A percentile compares a stretch with the other conserved stretches of the same genome.
phyloP scores from a whole-genome alignment of 2,797 vertebrate species.

The Tragopan temminckii region DNA sequence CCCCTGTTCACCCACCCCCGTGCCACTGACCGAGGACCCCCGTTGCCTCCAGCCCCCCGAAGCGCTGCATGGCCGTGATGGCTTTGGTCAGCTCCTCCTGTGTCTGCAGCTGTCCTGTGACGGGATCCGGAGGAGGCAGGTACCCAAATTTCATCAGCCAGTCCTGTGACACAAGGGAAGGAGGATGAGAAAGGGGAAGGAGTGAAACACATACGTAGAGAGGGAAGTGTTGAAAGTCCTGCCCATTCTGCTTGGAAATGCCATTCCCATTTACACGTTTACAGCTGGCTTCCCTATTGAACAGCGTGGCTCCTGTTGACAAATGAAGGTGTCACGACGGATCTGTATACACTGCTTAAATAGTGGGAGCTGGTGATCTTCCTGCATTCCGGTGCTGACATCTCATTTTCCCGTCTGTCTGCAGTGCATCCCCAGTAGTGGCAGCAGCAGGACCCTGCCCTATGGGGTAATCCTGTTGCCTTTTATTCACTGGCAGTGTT shows the following conservation, averaged over 20 bases:
- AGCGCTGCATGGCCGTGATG: slow-evolving; percentile 95
- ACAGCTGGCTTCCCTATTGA: neutral
- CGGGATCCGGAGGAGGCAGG: slow-evolving; percentile 90
- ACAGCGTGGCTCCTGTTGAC: neutral
- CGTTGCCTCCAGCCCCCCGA: slow-evolving; percentile 89
- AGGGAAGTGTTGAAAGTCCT: neutral
- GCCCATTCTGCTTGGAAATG: neutral
- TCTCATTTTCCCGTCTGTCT: neutral
- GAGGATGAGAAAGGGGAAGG: neutral
- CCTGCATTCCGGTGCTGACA: neutral
- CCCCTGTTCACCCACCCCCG: neutral
- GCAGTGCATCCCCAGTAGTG: neutral
- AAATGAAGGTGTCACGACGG: neutral
- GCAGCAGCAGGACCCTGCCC: neutral
- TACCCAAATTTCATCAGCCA: slow-evolving; percentile 97
- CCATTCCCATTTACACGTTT: neutral
- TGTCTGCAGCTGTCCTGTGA: slow-evolving; percentile 90
- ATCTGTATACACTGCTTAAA: neutral
- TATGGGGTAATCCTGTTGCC: rapidly evolving
- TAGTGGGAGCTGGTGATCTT: neutral
- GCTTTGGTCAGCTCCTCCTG: slow-evolving; percentile 93
- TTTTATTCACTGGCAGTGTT: neutral
- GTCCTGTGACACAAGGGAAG: slow-evolving; percentile 82
- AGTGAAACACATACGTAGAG: rapidly evolving
- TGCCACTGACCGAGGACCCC: slow-evolving; percentile 82